These are phyloP conservation scores for Leptopilina clavipes DNA, from an alignment of 1,140 invertebrate genomes.

Conservation along the genomic window DNA sequence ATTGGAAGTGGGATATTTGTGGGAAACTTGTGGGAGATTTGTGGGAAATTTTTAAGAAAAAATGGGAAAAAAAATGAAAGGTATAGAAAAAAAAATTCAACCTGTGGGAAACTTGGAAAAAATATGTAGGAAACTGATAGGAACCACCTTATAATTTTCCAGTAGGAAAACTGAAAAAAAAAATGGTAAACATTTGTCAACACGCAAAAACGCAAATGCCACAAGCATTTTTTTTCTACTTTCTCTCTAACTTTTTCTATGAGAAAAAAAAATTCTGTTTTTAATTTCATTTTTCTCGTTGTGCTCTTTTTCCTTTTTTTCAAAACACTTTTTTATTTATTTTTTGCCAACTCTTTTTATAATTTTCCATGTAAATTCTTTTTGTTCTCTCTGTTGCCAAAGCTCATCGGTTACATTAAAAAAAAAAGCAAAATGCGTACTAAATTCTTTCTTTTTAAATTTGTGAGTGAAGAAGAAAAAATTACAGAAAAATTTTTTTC, in stretches of 20 bases:
- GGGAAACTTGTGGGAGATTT: too few species aligned
- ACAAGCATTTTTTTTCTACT: slow-evolving; percentile 4
- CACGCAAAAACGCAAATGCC: slow-evolving; percentile 27
- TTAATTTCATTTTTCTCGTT: background rate
- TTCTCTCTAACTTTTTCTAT: background rate
- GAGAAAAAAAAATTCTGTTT: slow-evolving; percentile 1
- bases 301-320: slow-evolving; percentile 26
- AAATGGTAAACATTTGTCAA: slow-evolving; percentile 18
- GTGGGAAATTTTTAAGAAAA: too few species aligned
- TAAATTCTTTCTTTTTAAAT: background rate
- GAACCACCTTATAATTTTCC: background rate
- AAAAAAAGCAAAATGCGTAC: background rate
- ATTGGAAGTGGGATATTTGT: too few species aligned
- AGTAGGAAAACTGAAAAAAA: background rate
- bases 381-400: slow-evolving; percentile 35
- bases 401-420: slow-evolving; percentile 29
- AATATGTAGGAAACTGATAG: background rate
- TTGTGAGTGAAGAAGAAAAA: too few species aligned
- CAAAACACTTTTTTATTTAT: slow-evolving; percentile 14
- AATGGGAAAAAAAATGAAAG: too few species aligned
- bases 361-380: background rate
- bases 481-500: background rate
- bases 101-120: too few species aligned
- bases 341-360: background rate
- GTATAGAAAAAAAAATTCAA: too few species aligned